phyloP scores from a whole-genome alignment of 1,140 invertebrate species.

The Trissolcus basalis region DNA sequence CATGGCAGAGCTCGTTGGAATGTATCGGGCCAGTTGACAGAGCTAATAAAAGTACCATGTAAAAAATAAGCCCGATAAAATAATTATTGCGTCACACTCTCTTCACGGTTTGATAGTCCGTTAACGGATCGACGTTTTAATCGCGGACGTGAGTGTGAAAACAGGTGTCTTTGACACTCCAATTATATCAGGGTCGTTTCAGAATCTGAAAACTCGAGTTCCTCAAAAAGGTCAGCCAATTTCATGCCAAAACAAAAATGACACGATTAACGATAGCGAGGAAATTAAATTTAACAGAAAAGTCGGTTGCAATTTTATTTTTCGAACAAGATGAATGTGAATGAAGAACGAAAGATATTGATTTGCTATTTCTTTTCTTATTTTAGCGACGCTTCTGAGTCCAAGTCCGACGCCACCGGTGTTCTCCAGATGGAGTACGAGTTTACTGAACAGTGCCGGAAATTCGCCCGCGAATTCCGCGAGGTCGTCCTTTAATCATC shows the following conservation, averaged over 20 bases:
- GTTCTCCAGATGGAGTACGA: conserved; percentile 90
- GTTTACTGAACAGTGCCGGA: conserved; percentile 85
- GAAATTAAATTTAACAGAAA: too few relatives aligned
- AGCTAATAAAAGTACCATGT: conserved; percentile 13
- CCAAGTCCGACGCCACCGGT: conserved; percentile 76
- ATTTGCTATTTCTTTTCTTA: neutral
- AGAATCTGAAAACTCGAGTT: conserved; percentile 11
- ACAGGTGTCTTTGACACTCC: conserved; percentile 15
- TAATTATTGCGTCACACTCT: conserved; percentile 23
- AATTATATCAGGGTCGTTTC: neutral
- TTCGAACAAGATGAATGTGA: too few relatives aligned
- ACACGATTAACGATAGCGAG: neutral
- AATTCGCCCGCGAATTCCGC: conserved; percentile 81
- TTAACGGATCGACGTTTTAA: conserved; percentile 10
- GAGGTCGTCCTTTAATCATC: conserved; percentile 80
- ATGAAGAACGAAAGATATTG: too few relatives aligned
- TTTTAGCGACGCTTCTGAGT: conserved; percentile 70
- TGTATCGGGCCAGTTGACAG: conserved; percentile 9
- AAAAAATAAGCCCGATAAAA: conserved; percentile 21
- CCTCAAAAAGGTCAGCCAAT: neutral
- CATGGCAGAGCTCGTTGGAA: conserved; percentile 16
- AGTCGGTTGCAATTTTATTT: too few relatives aligned
- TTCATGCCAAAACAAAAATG: too few relatives aligned
- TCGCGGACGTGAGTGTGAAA: conserved; percentile 8
- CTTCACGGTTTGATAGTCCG: conserved; percentile 22